Evolutionary conservation across 2,113 vertebrate genomes (phyloP).

Genomic region (Dromiciops gliroides): DNA sequence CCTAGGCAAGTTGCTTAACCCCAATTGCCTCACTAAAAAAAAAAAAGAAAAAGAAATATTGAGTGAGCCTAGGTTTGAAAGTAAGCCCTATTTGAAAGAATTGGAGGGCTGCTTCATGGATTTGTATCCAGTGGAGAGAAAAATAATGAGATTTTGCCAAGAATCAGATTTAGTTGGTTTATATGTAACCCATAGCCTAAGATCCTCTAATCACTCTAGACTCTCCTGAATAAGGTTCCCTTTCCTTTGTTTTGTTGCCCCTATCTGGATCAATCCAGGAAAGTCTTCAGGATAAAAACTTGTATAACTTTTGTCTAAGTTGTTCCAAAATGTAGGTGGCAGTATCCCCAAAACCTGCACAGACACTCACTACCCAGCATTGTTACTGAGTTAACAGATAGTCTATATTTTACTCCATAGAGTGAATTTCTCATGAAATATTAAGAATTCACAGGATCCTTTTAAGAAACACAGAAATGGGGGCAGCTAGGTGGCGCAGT

Average conservation of each 20-base stretch:
- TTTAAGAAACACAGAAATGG: neutral
- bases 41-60: no score
- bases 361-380: neutral
- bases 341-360: neutral
- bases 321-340: neutral
- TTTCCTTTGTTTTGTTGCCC: neutral
- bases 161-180: neutral
- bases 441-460: neutral
- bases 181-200: neutral
- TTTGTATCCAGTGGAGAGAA: neutral
- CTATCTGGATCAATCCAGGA: neutral
- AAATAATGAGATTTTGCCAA: neutral
- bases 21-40: no score
- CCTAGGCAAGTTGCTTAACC: no score
- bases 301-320: neutral
- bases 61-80: neutral
- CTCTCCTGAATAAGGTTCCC: neutral
- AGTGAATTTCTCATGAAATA: neutral
- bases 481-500: no score
- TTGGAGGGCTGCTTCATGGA: neutral
- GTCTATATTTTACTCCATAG: neutral
- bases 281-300: neutral
- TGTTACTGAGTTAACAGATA: no score
- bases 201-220: neutral
- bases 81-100: neutral